Evolutionary conservation across 1,140 invertebrate species (phyloP).

Genomic region (Acromyrmex heyeri): DNA sequence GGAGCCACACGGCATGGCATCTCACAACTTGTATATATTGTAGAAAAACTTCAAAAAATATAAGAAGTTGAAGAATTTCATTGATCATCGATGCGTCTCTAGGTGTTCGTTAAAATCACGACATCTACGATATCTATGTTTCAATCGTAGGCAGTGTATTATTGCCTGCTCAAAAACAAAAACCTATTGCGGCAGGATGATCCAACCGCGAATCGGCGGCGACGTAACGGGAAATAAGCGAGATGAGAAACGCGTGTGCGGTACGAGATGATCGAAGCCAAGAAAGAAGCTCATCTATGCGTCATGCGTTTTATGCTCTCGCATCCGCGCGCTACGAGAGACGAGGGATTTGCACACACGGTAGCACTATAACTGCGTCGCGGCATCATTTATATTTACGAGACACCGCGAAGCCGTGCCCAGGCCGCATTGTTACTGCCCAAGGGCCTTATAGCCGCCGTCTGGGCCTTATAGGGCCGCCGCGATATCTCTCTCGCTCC

Average conservation of each 20-base stretch:
- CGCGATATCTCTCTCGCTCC: slow-evolving; percentile 73
- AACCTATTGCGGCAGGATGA: slow-evolving; percentile 13
- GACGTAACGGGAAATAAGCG: slow-evolving; percentile 45
- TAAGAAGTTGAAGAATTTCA: slow-evolving; percentile 6
- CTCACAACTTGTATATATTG: not conserved
- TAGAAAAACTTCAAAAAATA: not conserved
- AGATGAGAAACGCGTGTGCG: not conserved
- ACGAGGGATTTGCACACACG: slow-evolving; percentile 65
- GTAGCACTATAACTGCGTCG: slow-evolving; percentile 84
- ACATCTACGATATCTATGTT: not conserved
- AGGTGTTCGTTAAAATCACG: slow-evolving; percentile 1
- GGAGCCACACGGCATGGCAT: no score
- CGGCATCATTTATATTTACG: slow-evolving; percentile 86
- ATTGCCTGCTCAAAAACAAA: slow-evolving; percentile 40
- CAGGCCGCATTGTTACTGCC: slow-evolving; percentile 84
- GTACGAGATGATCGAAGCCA: slow-evolving; percentile 3
- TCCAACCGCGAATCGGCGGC: slow-evolving; percentile 15
- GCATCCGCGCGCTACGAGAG: slow-evolving; percentile 51
- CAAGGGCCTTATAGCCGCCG: slow-evolving; percentile 80
- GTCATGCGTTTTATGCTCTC: slow-evolving; percentile 74
- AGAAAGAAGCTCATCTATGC: slow-evolving; percentile 72
- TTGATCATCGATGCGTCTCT: slow-evolving; percentile 13
- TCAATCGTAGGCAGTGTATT: slow-evolving; percentile 35
- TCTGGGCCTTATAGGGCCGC: slow-evolving; percentile 83
- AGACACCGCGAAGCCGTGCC: slow-evolving; percentile 81